Base-by-base conservation (phyloP, 2,797 vertebrate species). In the Distichodus sexfasciatus region DNA sequence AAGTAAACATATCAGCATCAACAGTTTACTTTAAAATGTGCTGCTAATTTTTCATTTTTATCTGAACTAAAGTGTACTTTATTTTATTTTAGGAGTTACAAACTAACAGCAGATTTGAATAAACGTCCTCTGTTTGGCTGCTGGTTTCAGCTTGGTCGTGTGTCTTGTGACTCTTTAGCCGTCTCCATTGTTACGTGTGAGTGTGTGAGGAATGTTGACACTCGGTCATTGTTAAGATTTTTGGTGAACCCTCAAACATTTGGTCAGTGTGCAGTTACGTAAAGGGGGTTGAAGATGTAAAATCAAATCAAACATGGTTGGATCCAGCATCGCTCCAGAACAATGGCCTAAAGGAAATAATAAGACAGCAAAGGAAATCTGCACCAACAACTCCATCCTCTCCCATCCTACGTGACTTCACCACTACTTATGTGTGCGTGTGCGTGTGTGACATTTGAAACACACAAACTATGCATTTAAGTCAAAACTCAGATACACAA, bases 351-450 rank as follows among this genome's bases (percentile, higher is more conserved):
- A 11, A 36, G 46, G 75, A 76, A 72, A 72, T 66, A 58, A 72
- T 68, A 72, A 69, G 65, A 72, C 65, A 76, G 38, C 29, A 44
- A 65, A 76, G 75, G 75, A 76, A 59, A 65, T 76, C 70, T 60
- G 10, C 24, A 21, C 15, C 4, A 50, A 12, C 33, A 60, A 43
- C 24, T 19, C 26, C 69, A 63, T 71, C 48, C 68, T 60, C 59
- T 33, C 17, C 14, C 41, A 19, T 47, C 14, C 51, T 38, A 43
- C 17, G n/a, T 59, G 17, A 65, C 60, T n/a, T n/a, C n/a, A n/a
- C n/a, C n/a, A n/a, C n/a, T n/a, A n/a, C n/a, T n/a, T n/a, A n/a
- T n/a, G n/a, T n/a, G n/a, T n/a, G n/a, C n/a, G n/a, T n/a, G n/a
- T n/a, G n/a, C n/a, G n/a, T n/a, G n/a, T n/a, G n/a, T n/a, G n/a